Evolutionary conservation across 2,113 vertebrate species (phyloP).

Genomic region (Lamprologus lemairii): DNA sequence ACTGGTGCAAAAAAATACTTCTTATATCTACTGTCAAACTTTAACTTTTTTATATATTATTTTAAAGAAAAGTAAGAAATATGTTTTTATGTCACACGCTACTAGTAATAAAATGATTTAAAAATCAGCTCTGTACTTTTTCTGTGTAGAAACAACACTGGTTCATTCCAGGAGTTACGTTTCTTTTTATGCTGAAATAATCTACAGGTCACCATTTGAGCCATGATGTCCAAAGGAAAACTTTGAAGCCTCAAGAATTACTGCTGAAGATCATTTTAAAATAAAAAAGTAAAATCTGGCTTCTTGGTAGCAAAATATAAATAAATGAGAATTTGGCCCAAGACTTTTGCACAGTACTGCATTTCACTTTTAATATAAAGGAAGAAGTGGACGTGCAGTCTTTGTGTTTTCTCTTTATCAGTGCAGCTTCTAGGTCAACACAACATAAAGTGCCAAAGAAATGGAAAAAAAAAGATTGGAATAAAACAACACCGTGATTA

Average conservation of each 20-base stretch:
- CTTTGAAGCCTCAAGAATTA: background rate
- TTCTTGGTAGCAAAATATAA: background rate
- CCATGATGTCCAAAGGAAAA: fast-evolving
- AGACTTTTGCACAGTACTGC: background rate
- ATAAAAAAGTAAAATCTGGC: fast-evolving
- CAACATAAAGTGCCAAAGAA: background rate
- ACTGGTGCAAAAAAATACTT: background rate
- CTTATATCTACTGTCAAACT: background rate
- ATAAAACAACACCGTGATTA: background rate
- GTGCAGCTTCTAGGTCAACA: background rate
- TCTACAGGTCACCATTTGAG: background rate
- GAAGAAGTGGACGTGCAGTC: background rate
- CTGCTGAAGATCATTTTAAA: background rate
- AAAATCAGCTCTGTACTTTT: background rate
- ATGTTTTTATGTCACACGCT: background rate
- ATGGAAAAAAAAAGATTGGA: background rate
- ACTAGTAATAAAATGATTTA: background rate
- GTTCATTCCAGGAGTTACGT: background rate
- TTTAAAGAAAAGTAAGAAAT: background rate
- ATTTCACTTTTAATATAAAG: background rate
- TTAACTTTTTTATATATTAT: background rate
- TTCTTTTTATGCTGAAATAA: background rate
- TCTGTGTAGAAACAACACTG: fast-evolving
- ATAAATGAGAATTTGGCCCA: background rate
- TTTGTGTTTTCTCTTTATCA: background rate